Percentiles rank a stretch among this genome's conserved stretches.
Evolutionary conservation across 2,797 vertebrate species (phyloP).

Genomic region (Sebastiscus tertius): DNA sequence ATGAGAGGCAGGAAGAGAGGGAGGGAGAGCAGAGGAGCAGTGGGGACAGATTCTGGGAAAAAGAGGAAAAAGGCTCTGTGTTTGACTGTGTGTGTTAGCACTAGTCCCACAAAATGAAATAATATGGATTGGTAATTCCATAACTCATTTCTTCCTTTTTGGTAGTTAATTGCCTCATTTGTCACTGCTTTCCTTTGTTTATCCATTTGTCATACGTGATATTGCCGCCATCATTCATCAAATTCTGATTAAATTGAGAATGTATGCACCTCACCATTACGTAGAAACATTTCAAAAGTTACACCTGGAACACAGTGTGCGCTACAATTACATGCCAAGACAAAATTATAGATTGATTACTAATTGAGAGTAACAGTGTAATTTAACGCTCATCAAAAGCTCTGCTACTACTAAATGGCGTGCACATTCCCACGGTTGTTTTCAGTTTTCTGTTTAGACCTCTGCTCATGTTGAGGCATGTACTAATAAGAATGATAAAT

Average conservation of each 20-base stretch:
- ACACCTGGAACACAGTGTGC: background rate
- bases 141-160: background rate
- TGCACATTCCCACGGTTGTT: background rate
- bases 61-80: conserved; percentile 21
- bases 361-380: background rate
- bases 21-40: conserved; percentile 3
- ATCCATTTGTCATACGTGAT: background rate
- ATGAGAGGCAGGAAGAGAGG: conserved; percentile 48
- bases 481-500: background rate
- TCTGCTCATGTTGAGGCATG: background rate
- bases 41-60: conserved; percentile 5
- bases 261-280: background rate
- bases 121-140: background rate
- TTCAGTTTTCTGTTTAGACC: background rate
- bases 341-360: background rate
- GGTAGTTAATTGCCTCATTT: background rate
- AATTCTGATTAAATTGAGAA: background rate
- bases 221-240: background rate
- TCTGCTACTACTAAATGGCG: background rate
- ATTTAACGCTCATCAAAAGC: background rate
- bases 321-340: background rate
- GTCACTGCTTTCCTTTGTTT: background rate
- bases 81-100: background rate
- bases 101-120: background rate
- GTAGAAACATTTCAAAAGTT: background rate